A percentile compares a stretch with the other conserved stretches of the same genome.
Conservation (phyloP, 2,113 vertebrate species). For the Syngnathus floridae region DNA sequence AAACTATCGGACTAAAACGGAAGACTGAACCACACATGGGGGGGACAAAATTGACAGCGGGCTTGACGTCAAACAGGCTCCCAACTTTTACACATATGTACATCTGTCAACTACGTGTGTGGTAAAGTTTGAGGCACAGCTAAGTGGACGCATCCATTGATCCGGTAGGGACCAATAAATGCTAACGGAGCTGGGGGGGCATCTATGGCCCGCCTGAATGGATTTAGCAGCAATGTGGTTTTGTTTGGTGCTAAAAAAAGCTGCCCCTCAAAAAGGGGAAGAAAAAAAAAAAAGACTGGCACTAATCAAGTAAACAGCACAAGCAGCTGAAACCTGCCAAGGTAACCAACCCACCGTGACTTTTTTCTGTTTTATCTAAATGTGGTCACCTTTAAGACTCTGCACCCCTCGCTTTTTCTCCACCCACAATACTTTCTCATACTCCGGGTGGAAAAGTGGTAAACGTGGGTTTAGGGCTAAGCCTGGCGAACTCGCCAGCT, state of each 20-base stretch:
- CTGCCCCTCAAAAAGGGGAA: background rate
- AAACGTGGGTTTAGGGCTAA: background rate
- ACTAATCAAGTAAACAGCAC: conserved; percentile 59
- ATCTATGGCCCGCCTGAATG: background rate
- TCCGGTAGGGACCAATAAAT: conserved; percentile 50
- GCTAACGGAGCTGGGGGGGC: conserved; percentile 20
- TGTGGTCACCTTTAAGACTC: conserved; percentile 59
- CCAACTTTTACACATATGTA: conserved; percentile 47
- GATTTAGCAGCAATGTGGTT: conserved; percentile 61
- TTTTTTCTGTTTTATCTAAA: conserved; percentile 32
- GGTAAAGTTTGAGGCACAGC: conserved; percentile 66
- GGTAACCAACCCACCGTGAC: conserved; percentile 54
- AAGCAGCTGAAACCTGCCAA: conserved; percentile 49
- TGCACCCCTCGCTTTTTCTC: conserved; percentile 17
- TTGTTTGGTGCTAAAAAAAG: conserved; percentile 53
- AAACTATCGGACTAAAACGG: conserved; percentile 4
- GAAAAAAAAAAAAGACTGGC: conserved; percentile 45
- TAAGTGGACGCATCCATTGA: conserved; percentile 51
- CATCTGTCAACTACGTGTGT: background rate
- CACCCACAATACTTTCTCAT: conserved; percentile 61
- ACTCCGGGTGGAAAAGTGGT: conserved; percentile 21
- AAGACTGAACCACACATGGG: background rate
- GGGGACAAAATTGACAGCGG: conserved; percentile 58
- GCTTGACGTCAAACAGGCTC: conserved; percentile 61
- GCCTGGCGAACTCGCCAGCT: background rate